Evolutionary conservation across 2,888 invertebrate species (phyloP).

Genomic region (Tuberolachnus salignus): DNA sequence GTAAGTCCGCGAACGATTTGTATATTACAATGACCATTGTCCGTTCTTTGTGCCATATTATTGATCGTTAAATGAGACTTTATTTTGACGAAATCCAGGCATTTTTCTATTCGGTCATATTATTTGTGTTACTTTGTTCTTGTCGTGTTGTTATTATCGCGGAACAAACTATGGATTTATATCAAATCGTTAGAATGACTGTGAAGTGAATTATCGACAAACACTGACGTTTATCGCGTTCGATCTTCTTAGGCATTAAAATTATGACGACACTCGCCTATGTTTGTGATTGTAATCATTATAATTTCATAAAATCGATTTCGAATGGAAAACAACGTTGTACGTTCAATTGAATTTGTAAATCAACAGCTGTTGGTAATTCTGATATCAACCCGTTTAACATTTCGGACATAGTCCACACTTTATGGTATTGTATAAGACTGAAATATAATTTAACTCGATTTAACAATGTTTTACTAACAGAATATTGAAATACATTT

Average conservation of each 20-base stretch:
- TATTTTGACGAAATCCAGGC: background rate
- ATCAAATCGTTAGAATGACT: background rate
- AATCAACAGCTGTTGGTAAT: background rate
- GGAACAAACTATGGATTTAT: too few species aligned
- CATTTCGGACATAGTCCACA: background rate
- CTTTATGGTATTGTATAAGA: conserved; percentile 32
- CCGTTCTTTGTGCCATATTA: conserved; percentile 39
- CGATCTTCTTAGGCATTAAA: background rate
- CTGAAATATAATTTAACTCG: conserved; percentile 34
- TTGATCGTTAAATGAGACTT: background rate
- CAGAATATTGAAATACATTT: conserved; percentile 20
- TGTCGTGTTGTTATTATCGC: too few species aligned
- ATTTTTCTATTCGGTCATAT: too few species aligned
- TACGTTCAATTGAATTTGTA: background rate
- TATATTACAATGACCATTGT: background rate
- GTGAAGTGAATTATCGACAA: background rate
- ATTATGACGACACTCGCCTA: background rate
- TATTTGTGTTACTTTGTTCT: too few species aligned
- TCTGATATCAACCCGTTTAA: background rate
- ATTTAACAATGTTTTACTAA: conserved; percentile 36
- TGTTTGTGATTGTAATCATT: background rate
- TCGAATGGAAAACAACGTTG: background rate
- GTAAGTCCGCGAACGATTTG: background rate
- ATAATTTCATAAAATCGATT: background rate
- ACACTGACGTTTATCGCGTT: background rate